Base-by-base conservation (phyloP, 2,888 invertebrate species). In the Candidula unifasciata region DNA sequence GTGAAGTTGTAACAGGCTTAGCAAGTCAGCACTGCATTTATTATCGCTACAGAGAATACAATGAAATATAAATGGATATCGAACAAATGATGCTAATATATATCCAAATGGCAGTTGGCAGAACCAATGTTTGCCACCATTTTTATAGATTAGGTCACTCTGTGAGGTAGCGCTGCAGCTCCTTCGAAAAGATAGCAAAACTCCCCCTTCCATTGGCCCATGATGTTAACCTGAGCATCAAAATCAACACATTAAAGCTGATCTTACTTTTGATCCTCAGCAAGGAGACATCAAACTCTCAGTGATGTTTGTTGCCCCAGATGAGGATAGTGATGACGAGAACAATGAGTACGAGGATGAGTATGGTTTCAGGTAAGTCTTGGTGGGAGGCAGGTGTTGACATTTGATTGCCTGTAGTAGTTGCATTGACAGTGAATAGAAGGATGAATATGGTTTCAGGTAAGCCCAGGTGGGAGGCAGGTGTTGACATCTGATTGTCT, bases 191-290 rank as follows among this genome's bases (percentile, higher is more conserved):
- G 97, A 97, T 60, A 99, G 95, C 84, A 99, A 94, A 94, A 99
- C 99, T 0, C 99, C 99, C 6, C 97, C 98, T 93, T 98, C 97
- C 99, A 99, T 99, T 30, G 99, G 95, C 93, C 99, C 95, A 99
- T 96, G 76, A 99, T 96, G 87, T 99, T 96, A 90, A 97, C 97
- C 91, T 97, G 96, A 13, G 98, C n/a, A n/a, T 44, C 44, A 0
- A 44, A 13, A 44, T 44, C 6, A 44, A 44, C 44, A 44, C 44
- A 44, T 44, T 44, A 0, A 44, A 10, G 44, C 64, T n/a, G 24
- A n/a, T 21, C 64, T 64, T 0, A 64, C 18, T 44, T 44, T 44
- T 44, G n/a, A n/a, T 44, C 8, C 16, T 54, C 90, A 94, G 93
- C 93, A 95, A 89, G 96, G 96, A 21, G 96, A 96, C 92, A 96